Percentiles rank a stretch among this genome's conserved stretches.
phyloP scores from a whole-genome alignment of 1,140 invertebrate genomes.

The Trichonephila clavata region DNA sequence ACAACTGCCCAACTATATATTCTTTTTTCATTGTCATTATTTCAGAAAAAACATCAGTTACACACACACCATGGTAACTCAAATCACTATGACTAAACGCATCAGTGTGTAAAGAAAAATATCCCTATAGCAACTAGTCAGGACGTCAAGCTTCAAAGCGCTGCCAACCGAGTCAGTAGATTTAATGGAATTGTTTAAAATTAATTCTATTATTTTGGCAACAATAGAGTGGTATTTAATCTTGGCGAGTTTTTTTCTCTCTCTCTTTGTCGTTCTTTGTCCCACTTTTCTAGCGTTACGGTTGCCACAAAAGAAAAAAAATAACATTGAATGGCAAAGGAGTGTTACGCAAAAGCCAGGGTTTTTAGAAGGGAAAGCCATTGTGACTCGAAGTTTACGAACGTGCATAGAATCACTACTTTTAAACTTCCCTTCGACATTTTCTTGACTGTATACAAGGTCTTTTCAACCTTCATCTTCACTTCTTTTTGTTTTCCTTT shows the following conservation, averaged over 20 bases:
- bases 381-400: slow-evolving; percentile 34
- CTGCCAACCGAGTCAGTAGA: not conserved
- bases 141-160: not conserved
- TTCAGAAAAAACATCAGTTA: no score
- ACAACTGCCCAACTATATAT: no score
- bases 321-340: slow-evolving; percentile 7
- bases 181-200: not conserved
- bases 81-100: not conserved
- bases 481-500: not conserved
- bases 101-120: not conserved
- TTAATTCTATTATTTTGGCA: slow-evolving; percentile 12
- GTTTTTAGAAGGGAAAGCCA: not conserved
- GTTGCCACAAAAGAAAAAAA: not conserved
- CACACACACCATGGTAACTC: no score
- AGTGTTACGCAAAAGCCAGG: slow-evolving; percentile 41
- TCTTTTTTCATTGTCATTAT: no score
- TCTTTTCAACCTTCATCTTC: slow-evolving; percentile 37
- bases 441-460: not conserved
- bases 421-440: not conserved
- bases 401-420: slow-evolving; percentile 41
- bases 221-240: slow-evolving; percentile 14
- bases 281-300: not conserved
- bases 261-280: not conserved
- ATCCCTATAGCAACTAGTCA: not conserved
- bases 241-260: not conserved